These are phyloP conservation scores for Leucophenga maculata DNA, from an alignment of 2,888 invertebrate species.

Conservation along the genomic window DNA sequence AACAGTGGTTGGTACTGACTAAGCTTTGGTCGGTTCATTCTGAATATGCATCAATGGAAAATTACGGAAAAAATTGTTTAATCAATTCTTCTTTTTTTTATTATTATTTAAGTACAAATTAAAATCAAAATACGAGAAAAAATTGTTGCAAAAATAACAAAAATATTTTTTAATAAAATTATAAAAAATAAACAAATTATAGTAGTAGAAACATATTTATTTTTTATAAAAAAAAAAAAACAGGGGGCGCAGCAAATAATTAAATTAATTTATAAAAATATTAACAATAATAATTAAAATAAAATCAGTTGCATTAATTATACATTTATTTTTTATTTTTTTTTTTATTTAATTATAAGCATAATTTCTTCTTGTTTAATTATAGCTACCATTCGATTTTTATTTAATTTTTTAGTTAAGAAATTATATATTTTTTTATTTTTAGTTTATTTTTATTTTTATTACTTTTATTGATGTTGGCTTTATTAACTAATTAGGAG, in stretches of 20 bases:
- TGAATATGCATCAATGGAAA: no score
- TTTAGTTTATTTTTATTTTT: conserved; percentile 34
- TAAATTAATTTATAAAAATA: not conserved
- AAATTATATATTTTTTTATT: conserved; percentile 28
- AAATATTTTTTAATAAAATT: conserved; percentile 9
- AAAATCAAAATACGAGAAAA: conserved; percentile 9
- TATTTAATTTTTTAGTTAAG: conserved; percentile 25
- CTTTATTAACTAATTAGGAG: conserved; percentile 61
- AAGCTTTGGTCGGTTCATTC: no score
- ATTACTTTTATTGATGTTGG: conserved; percentile 39
- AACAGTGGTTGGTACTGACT: no score
- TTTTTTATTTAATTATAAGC: conserved; percentile 38
- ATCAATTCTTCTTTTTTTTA: conserved; percentile 18
- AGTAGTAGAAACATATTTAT: no score
- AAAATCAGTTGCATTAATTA: conserved; percentile 46
- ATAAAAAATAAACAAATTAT: not conserved
- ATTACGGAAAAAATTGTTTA: not conserved
- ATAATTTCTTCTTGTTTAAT: conserved; percentile 35
- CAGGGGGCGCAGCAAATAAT: no score
- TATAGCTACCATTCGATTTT: conserved; percentile 63
- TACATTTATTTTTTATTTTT: conserved; percentile 31
- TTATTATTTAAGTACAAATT: conserved; percentile 19
- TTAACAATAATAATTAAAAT: conserved; percentile 23
- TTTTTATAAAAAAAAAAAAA: not conserved
- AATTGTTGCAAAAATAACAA: conserved; percentile 18